Evolutionary conservation across 2,113 vertebrate species (phyloP), one percentile per base, ranked within the genome.

Genomic region (Vulpes ferrilata): DNA sequence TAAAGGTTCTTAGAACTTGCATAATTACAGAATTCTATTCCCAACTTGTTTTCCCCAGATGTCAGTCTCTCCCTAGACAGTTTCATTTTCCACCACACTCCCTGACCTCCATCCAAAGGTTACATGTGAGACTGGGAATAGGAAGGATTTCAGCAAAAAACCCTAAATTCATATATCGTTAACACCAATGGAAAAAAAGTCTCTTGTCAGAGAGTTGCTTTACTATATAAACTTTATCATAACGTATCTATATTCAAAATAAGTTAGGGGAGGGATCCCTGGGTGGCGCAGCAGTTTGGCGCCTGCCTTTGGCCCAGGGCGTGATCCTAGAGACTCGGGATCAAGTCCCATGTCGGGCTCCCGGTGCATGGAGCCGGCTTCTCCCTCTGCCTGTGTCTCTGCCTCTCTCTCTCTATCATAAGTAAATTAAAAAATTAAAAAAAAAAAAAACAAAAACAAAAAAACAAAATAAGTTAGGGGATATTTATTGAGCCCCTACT

Each of bases 1-100:
- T 76, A 91, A 88, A 87, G 27, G 55, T 57, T 84, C 35, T 27
- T 80, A 20, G 48, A 59, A 80, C 30, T 71, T 92, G 12, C 6
- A 65, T 80, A 89, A 92, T 64, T 38, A 76, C 9, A 51, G 55
- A 79, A 55, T 92, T 94, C 60, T 94, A 81, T 74, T 81, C 85
- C 57, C 10, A 86, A 43, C 16, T 55, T 96, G 3, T 94, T 79
- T 91, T n/a, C 30, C 51, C 83, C 11, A 38, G 76, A 64, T 82
- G 65, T 73, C 27, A 89, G 62, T 90, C 65, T 84, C 92, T 83
- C 53, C 59, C 38, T 43, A 43, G 3, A 86, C 0, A 57, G 43
- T 51, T 93, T 82, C 43, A 53, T 80, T 78, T 92, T 67, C 62
- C 2, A 73, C 19, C 43, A 86, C 20, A 65, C 43, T 93, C 57